Conservation (phyloP, 2,888 invertebrate genomes). For the Pseudoips prasinana region DNA sequence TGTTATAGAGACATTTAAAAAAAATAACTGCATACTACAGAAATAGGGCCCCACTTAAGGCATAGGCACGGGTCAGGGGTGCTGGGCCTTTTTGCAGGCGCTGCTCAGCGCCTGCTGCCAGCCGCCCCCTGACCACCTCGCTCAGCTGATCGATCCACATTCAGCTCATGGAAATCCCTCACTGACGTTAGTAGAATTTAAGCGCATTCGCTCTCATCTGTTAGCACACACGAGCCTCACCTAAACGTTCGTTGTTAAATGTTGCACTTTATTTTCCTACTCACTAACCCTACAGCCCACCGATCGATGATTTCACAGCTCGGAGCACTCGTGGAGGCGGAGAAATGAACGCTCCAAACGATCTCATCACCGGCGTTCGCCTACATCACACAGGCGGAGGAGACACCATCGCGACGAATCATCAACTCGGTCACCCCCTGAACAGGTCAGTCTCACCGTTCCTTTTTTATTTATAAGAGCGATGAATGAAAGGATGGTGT, state of each 20-base stretch:
- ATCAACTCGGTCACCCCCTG: constrained; percentile 71
- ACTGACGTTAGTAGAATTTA: constrained; percentile 63
- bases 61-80: constrained; percentile 53
- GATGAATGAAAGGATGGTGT: constrained; percentile 53
- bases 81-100: constrained; percentile 59
- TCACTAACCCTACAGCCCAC: constrained; percentile 78
- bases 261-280: constrained; percentile 45
- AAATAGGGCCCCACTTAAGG: constrained; percentile 37
- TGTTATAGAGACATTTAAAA: too few species aligned
- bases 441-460: constrained; percentile 73
- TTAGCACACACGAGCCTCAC: constrained; percentile 58
- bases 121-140: constrained; percentile 61
- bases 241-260: constrained; percentile 48
- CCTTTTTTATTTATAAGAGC: constrained; percentile 43
- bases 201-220: constrained; percentile 30
- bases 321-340: constrained; percentile 90
- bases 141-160: constrained; percentile 60
- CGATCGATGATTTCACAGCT: constrained; percentile 85
- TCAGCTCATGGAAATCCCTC: constrained; percentile 56
- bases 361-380: constrained; percentile 91
- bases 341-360: constrained; percentile 92
- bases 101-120: constrained; percentile 68
- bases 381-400: constrained; percentile 88
- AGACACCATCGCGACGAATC: constrained; percentile 82
- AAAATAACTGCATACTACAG: constrained; percentile 12